These are phyloP conservation scores for Meloidogyne hapla DNA, from an alignment of 1,140 invertebrate genomes.

Conservation along the genomic window DNA sequence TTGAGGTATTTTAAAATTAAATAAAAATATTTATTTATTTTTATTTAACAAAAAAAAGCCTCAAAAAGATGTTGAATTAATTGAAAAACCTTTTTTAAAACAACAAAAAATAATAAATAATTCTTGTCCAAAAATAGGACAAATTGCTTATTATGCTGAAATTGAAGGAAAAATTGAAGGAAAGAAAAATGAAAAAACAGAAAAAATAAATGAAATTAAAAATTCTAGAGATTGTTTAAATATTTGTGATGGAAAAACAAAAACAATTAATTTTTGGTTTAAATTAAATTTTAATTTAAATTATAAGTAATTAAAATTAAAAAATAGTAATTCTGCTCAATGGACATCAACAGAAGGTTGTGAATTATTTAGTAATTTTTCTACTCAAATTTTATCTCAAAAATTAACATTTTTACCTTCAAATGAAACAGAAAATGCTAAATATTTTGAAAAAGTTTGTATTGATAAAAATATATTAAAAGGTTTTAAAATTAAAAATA, in stretches of 20 bases:
- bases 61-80: not conserved
- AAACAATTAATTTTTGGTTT: not conserved
- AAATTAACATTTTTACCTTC: not conserved
- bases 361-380: not conserved
- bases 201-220: constrained; percentile 4
- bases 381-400: not conserved
- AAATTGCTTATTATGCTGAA: constrained; percentile 17
- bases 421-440: not conserved
- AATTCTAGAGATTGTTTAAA: constrained; percentile 12
- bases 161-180: not conserved
- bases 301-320: too few species aligned
- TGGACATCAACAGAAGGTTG: not conserved
- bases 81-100: not conserved
- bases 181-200: not conserved
- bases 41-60: too few species aligned
- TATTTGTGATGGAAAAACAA: constrained; percentile 5
- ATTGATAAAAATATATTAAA: constrained; percentile 9
- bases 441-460: constrained; percentile 24
- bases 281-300: too few species aligned
- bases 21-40: too few species aligned
- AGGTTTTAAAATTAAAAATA: not conserved
- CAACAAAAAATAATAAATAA: constrained; percentile 1
- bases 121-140: constrained; percentile 15
- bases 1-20: constrained; percentile 1
- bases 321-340: constrained; percentile 3